A percentile compares a stretch with the other conserved stretches of the same genome.
Evolutionary conservation across 2,113 vertebrate species (phyloP).

Genomic region (Callionymus lyra): DNA sequence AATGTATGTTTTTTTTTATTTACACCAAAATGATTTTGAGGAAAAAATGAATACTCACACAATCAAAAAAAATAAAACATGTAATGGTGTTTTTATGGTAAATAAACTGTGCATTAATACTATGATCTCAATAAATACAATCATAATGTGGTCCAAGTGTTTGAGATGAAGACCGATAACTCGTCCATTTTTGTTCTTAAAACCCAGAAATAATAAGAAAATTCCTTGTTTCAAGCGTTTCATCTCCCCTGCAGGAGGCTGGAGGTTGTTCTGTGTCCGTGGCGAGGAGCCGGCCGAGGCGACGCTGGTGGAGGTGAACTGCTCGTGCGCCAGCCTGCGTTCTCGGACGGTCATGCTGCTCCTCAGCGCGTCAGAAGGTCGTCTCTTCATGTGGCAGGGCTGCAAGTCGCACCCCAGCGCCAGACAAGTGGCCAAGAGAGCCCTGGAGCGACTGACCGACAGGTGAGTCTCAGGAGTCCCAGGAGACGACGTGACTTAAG

Average conservation of each 20-base stretch:
- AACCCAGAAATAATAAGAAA: too few relatives aligned
- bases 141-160: too few relatives aligned
- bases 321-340: constrained; percentile 59
- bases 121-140: too few relatives aligned
- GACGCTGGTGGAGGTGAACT: constrained; percentile 64
- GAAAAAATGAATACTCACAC: too few relatives aligned
- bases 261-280: constrained; percentile 66
- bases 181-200: too few relatives aligned
- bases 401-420: constrained; percentile 56
- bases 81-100: too few relatives aligned
- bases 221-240: neutral
- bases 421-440: constrained; percentile 57
- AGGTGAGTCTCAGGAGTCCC: constrained; percentile 38
- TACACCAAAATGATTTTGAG: too few relatives aligned
- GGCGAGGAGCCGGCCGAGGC: constrained; percentile 62
- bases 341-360: constrained; percentile 65
- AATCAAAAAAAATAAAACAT: too few relatives aligned
- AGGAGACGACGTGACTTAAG: neutral
- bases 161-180: too few relatives aligned
- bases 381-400: constrained; percentile 67
- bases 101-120: too few relatives aligned
- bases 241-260: constrained; percentile 34
- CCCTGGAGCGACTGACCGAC: constrained; percentile 51
- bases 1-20: too few relatives aligned
- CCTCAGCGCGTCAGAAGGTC: constrained; percentile 43